phyloP scores from a whole-genome alignment of 2,888 invertebrate species.

The Disparrhopalites patrizii region DNA sequence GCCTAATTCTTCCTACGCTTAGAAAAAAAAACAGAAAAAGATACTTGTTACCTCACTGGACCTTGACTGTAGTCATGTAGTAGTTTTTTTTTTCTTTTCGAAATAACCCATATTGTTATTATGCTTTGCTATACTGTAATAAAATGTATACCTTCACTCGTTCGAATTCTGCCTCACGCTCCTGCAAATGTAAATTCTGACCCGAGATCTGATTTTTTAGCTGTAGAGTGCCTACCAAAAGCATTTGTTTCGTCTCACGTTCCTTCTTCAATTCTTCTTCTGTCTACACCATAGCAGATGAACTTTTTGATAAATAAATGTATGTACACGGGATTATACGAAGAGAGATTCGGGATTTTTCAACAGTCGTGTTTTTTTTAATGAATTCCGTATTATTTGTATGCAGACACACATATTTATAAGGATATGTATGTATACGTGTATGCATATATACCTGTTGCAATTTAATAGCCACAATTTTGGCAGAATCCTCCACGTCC shows the following conservation, averaged over 20 bases:
- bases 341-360: not conserved
- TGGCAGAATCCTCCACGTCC: conserved; percentile 37
- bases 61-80: too few relatives aligned
- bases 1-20: not conserved
- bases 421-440: not conserved
- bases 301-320: not conserved
- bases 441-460: conserved; percentile 32
- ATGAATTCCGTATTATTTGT: too few relatives aligned
- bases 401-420: too few relatives aligned
- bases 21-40: too few relatives aligned
- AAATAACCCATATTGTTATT: too few relatives aligned
- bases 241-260: conserved; percentile 33
- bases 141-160: conserved; percentile 27
- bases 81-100: not conserved
- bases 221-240: conserved; percentile 36
- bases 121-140: too few relatives aligned
- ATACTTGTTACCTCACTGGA: too few relatives aligned
- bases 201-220: conserved; percentile 36
- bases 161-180: conserved; percentile 16
- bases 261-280: conserved; percentile 37
- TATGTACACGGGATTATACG: not conserved
- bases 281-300: conserved; percentile 18
- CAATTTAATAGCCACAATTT: conserved; percentile 32
- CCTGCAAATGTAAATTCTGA: conserved; percentile 19
- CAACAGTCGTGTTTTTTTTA: not conserved